Percentiles rank a stretch among this genome's conserved stretches.
Evolutionary conservation across 2,888 invertebrate species (phyloP).

Genomic region (Orthonychiurus folsomi): DNA sequence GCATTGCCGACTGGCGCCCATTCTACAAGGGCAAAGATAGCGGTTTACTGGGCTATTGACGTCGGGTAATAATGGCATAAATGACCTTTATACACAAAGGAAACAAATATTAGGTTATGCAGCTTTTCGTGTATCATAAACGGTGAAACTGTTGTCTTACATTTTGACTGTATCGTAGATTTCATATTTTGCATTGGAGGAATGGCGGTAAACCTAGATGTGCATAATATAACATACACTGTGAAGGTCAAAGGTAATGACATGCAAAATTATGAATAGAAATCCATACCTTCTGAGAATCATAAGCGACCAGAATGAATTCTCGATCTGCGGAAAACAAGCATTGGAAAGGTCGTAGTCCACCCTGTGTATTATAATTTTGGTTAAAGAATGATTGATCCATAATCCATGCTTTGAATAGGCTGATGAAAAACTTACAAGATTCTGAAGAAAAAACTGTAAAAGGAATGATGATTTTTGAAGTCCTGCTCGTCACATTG

Average conservation of each 20-base stretch:
- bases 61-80: slow-evolving; percentile 1
- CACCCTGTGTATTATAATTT: too few species aligned
- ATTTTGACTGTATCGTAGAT: slow-evolving; percentile 56
- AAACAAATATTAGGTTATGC: background rate
- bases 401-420: too few species aligned
- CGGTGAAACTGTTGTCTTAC: slow-evolving; percentile 37
- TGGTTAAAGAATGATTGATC: too few species aligned
- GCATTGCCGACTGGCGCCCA: slow-evolving; percentile 69
- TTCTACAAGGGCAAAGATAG: too few species aligned
- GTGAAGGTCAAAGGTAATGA: slow-evolving; percentile 1
- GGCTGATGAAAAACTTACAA: background rate
- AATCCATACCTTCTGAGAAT: slow-evolving; percentile 53
- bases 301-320: slow-evolving; percentile 55
- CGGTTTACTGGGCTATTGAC: too few species aligned
- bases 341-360: slow-evolving; percentile 18
- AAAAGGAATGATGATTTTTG: too few species aligned
- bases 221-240: too few species aligned
- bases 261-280: background rate
- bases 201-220: slow-evolving; percentile 73
- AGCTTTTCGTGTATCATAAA: background rate
- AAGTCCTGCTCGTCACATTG: slow-evolving; percentile 48
- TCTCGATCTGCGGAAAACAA: slow-evolving; percentile 56
- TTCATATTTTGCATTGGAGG: slow-evolving; percentile 64
- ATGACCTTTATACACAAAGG: slow-evolving; percentile 10
- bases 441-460: too few species aligned